phyloP scores from a whole-genome alignment of 1,140 invertebrate species.

The Hyles euphorbiae region DNA sequence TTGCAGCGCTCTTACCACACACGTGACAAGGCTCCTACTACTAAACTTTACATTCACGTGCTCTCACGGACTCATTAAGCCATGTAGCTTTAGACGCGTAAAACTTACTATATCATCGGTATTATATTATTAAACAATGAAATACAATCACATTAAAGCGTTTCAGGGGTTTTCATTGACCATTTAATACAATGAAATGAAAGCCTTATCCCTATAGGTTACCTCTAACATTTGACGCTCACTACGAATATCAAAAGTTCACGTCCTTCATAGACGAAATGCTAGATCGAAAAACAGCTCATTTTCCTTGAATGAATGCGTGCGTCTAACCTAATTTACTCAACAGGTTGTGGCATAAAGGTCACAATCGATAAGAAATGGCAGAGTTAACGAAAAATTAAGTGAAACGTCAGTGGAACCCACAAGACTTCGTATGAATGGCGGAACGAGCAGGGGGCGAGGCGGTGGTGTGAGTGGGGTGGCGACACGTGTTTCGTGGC shows the following conservation, averaged over 20 bases:
- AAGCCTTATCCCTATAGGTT: too few species aligned
- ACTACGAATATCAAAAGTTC: too few species aligned
- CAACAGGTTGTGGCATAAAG: conserved; percentile 48
- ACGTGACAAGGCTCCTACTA: neutral
- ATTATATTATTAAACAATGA: too few species aligned
- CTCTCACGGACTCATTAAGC: neutral
- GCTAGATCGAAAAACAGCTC: too few species aligned
- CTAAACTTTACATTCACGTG: conserved; percentile 6
- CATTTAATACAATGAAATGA: too few species aligned
- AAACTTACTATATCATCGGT: too few species aligned
- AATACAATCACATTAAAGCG: too few species aligned
- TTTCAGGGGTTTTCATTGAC: too few species aligned
- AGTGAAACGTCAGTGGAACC: conserved; percentile 22
- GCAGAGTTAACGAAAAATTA: conserved; percentile 51
- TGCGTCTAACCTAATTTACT: conserved; percentile 8
- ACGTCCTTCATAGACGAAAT: too few species aligned
- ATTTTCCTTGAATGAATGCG: too few species aligned
- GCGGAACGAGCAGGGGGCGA: conserved; percentile 14
- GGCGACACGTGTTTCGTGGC: conserved; percentile 45
- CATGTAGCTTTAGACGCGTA: too few species aligned
- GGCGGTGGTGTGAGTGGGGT: conserved; percentile 12
- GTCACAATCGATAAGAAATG: conserved; percentile 61
- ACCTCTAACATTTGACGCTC: too few species aligned
- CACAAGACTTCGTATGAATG: conserved; percentile 47
- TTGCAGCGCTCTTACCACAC: conserved; percentile 20